Evolutionary conservation across 1,140 invertebrate genomes (phyloP).

Genomic region (Agrilus planipennis): DNA sequence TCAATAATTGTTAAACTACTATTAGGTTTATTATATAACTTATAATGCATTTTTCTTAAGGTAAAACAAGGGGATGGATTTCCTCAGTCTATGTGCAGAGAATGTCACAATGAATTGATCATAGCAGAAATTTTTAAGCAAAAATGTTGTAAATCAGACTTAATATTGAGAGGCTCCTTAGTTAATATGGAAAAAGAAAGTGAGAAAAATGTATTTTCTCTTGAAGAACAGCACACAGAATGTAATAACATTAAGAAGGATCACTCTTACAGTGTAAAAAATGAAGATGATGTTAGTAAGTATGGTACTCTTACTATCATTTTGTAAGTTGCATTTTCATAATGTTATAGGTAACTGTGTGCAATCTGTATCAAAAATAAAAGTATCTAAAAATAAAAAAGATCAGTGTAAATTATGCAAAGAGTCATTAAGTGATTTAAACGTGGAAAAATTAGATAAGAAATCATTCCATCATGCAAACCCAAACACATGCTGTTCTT

Average conservation of each 20-base stretch:
- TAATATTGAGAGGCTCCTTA: not conserved
- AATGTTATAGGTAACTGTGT: not conserved
- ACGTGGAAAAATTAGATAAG: not conserved
- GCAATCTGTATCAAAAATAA: not conserved
- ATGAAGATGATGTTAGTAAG: not conserved
- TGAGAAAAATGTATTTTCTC: not conserved
- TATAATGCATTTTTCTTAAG: too few relatives aligned
- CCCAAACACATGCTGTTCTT: constrained; percentile 22
- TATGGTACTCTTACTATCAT: not conserved
- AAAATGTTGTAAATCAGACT: constrained; percentile 4
- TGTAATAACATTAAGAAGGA: not conserved
- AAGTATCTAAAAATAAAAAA: not conserved
- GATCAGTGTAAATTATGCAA: not conserved
- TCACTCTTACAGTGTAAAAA: not conserved
- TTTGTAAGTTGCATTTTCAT: not conserved
- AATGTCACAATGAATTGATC: constrained; percentile 4
- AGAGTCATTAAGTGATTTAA: not conserved
- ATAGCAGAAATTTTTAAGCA: constrained; percentile 4
- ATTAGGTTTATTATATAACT: too few relatives aligned
- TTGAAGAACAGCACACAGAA: not conserved
- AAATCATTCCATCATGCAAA: constrained; percentile 1
- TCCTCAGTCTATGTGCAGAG: constrained; percentile 4
- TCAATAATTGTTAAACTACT: too few relatives aligned
- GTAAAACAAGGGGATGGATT: constrained; percentile 5
- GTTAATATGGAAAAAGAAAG: not conserved